Base-by-base conservation (phyloP, 23 tunicate species). In the Styela clava region DNA sequence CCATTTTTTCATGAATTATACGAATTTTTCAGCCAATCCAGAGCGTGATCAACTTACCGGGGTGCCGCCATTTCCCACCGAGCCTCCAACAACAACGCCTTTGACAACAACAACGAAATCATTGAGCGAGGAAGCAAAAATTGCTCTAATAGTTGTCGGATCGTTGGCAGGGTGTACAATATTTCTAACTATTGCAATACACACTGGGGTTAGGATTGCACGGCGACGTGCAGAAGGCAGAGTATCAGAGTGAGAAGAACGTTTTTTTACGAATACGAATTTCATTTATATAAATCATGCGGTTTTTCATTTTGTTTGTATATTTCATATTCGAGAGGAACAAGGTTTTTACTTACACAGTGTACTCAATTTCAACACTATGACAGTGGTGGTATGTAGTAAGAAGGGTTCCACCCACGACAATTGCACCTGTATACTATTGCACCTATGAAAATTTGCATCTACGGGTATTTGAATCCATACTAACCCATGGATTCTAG, bases 101-200 rank as follows among this genome's bases (percentile, higher is more conserved):
- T 12, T 68, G 25, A 35, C 24, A 24, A 29, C 64, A 2, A 82
- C 67, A 7, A 26, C 35, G 0, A 3, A 67, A 29, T 27, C 29
- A 7, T n/a, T 34, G 24, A 34, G 62, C 22, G 78, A 32, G 3
- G 85, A 68, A 26, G 74, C 85, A 7, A 76, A 44, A 44, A 76
- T 76, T 16, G 85, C 85, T n/a, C 27, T 82, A 19, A 82, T 71
- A 16, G 78, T 82, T 31, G 62, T 82, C n/a, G 85, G 85, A 2
- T 24, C 78, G 2, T 36, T 70, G 12, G 61, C 64, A 12, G 85
- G 85, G 12, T 16, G 64, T 62, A 82, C 85, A 32, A 18, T 82
- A 26, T 20, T 69, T 28, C 63, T 52, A 24, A 82, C 74, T 34
- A 70, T 32, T 0, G 62, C 64, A 20, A 52, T 82, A n/a, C 61